Evolutionary conservation across 1,140 invertebrate species (phyloP), one percentile per base, ranked within the genome.

Genomic region (Lethocerus indicus): DNA sequence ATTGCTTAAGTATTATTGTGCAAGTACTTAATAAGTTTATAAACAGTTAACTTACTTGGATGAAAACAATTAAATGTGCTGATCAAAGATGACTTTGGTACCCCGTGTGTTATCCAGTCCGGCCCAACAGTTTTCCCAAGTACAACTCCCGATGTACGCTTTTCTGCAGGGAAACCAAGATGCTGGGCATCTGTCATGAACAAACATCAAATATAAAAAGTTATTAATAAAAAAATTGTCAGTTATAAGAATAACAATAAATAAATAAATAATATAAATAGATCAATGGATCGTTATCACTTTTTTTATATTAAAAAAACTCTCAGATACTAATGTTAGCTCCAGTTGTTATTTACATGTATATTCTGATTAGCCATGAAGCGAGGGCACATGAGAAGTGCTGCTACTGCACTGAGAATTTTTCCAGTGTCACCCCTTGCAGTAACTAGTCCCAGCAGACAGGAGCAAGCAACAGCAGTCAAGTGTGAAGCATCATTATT

Each of bases 391-490:
- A 93, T 94, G 13, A 94, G 71, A 54, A 95, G 71, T 25, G 87
- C 83, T 16, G 85, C 78, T 26, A 89, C 76, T 14, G 92, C 87
- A 60, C 79, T 78, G 0, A 96, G 70, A 56, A 91, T 77, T 61
- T 90, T 86, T 26, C 88, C 87, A n/a, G 90, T 91, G 61, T 94
- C 87, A 1, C 91, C 91, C 49, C 86, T 69, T 1, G 90, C 89
- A n/a, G 94, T 82, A 24, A 88, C 87, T 39, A 96, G 69, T 50
- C 87, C 87, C 25, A 96, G 72, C 1, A 97, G 70, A 60, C 88
- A 91, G 2, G 89, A 82, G 65, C 87, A 91, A 36, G 89, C 87
- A 47, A 92, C 74, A 23, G 87, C 81, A 28, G 84, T 87, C 53
- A 91, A 71, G 51, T 76, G 75, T 57, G 72, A 75, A 16, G 77